Evolutionary conservation across 1,140 invertebrate genomes (phyloP), one percentile per base, ranked within the genome.

Genomic region (Heliconius melpomene): DNA sequence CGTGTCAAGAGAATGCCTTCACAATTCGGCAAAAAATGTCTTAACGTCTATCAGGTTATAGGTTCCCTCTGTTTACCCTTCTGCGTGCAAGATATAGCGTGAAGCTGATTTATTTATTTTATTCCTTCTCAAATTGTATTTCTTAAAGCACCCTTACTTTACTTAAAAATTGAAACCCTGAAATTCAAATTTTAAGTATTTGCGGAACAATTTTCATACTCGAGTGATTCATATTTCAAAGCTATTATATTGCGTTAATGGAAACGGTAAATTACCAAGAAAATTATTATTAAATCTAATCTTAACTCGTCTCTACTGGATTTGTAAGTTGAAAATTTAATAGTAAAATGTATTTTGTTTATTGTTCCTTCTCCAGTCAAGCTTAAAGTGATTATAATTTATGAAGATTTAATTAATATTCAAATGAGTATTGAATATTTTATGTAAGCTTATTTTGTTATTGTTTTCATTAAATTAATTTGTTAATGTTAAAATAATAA

Each of bases 241-340:
- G 46, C 20, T 29, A 57, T 72, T 73, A 70, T 38, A n/a, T n/a
- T n/a, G n/a, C n/a, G n/a, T n/a, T n/a, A n/a, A 78, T 78, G 50
- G 52, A 26, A 73, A 52, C 70, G 29, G 72, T 18, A 73, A 40
- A 78, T 57, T 26, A 29, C 29, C n/a, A 72, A 36, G 50, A n/a
- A 78, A 78, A 78, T 78, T 73, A 78, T 78, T 57, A 78, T 54
- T 72, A 75, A 77, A 77, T 77, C 20, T 66, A 77, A 77, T 77
- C 70, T 73, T 38, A 16, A 46, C n/a, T 40, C 50, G 40, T 40
- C 46, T n/a, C 46, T 78, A 16, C 77, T 13, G 23, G 23, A 60
- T 60, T 60, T 60, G 57, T 60, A 60, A 60, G 23, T 26, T 16
- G 77, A 36, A 38, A 72, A 38, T 78, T 23, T 29, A 71, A 77